Conservation (phyloP, 1,140 invertebrate species). For the Acromyrmex heyeri region DNA sequence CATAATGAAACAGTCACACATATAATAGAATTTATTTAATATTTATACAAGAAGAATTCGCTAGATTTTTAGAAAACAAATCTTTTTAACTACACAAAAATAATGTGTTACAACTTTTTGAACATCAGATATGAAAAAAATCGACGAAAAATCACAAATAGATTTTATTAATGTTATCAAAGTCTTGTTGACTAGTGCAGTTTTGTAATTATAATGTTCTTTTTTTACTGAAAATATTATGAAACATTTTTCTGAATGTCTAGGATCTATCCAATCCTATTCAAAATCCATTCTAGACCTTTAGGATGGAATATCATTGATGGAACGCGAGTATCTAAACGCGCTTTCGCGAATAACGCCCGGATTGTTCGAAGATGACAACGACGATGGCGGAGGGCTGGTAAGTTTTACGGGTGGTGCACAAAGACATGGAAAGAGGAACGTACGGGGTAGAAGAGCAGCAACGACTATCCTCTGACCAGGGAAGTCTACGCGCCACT, state of each 20-base stretch:
- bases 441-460: background rate
- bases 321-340: background rate
- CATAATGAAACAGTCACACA: too few relatives aligned
- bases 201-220: background rate
- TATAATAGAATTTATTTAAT: too few relatives aligned
- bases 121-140: too few relatives aligned
- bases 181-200: too few relatives aligned
- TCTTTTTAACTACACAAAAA: too few relatives aligned
- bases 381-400: background rate
- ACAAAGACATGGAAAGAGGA: constrained; percentile 44
- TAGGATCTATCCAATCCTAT: background rate
- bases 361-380: constrained; percentile 19
- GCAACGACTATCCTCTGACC: constrained; percentile 67
- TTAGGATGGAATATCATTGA: constrained; percentile 8
- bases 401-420: constrained; percentile 68
- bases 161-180: too few relatives aligned
- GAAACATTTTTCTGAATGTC: background rate
- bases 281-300: background rate
- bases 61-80: too few relatives aligned
- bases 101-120: too few relatives aligned
- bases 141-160: too few relatives aligned
- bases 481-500: constrained; percentile 70
- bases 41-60: too few relatives aligned
- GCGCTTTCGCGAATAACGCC: constrained; percentile 18
- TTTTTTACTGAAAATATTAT: background rate